Evolutionary conservation across 2,797 vertebrate genomes (phyloP).

Genomic region (Myripristis jacobus): DNA sequence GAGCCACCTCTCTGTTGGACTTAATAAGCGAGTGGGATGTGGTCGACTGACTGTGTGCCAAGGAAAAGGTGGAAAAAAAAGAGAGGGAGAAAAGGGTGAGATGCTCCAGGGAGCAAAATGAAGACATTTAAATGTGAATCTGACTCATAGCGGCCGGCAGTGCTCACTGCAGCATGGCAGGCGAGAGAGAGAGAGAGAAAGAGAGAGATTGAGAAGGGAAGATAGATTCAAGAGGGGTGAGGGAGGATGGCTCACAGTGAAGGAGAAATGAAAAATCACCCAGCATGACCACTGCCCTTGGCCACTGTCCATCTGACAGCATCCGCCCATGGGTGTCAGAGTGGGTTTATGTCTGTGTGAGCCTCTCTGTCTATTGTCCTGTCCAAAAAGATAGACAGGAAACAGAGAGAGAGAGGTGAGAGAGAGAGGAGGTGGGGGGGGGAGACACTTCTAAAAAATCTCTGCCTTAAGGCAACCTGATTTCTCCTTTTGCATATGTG

Average conservation of each 20-base stretch:
- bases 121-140: conserved; percentile 65
- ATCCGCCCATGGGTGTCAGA: conserved; percentile 36
- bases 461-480: conserved; percentile 28
- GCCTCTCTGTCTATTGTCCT: not conserved
- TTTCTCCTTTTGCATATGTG: conserved; percentile 11
- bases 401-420: conserved; percentile 8
- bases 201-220: conserved; percentile 25
- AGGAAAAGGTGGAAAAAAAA: conserved; percentile 17
- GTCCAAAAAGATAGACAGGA: not conserved
- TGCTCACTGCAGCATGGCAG: conserved; percentile 61
- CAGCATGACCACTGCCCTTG: conserved; percentile 74
- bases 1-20: conserved; percentile 32
- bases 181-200: too few species aligned
- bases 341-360: conserved; percentile 35
- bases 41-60: conserved; percentile 31
- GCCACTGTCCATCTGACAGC: conserved; percentile 66
- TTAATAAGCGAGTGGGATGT: conserved; percentile 38
- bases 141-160: conserved; percentile 36
- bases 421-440: too few species aligned
- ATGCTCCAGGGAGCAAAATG: conserved; percentile 48
- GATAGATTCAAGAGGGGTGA: conserved; percentile 10
- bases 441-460: conserved; percentile 26
- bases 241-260: conserved; percentile 50
- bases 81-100: conserved; percentile 15
- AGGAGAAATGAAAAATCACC: conserved; percentile 69